Conservation (phyloP, 2,797 vertebrate species). For the Urocyon cinereoargenteus region DNA sequence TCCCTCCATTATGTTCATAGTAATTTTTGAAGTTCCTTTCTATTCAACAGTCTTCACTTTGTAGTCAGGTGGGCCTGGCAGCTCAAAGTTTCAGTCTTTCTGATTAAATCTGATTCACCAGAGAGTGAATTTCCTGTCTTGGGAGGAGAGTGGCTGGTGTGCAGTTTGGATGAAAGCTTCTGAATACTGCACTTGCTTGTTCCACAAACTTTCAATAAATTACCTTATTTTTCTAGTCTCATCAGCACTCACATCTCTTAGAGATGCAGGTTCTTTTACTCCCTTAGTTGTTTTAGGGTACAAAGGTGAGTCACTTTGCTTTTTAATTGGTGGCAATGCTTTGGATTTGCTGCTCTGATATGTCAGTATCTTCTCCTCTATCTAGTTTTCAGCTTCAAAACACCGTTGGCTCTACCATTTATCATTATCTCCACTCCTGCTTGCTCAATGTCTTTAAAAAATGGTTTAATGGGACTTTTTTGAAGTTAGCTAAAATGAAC, state of each 20-base stretch:
- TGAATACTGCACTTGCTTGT: not conserved
- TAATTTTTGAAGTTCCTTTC: not conserved
- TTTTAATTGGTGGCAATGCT: not conserved
- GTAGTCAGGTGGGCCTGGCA: not conserved
- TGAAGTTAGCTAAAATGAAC: not conserved
- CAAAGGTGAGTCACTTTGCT: not conserved
- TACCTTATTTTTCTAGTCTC: not conserved
- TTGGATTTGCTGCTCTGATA: not conserved
- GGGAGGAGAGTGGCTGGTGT: not conserved
- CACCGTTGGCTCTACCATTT: not conserved
- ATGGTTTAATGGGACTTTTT: not conserved
- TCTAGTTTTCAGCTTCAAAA: not conserved
- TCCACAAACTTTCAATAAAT: not conserved
- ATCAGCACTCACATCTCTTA: not conserved
- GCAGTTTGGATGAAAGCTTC: not conserved
- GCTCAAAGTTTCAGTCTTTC: not conserved
- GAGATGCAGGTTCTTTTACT: not conserved
- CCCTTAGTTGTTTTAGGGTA: not conserved
- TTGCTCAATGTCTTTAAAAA: not conserved
- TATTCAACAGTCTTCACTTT: not conserved
- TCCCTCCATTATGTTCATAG: not conserved
- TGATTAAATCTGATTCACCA: not conserved
- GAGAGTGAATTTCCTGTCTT: not conserved
- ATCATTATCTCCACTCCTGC: not conserved
- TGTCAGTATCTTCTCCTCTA: not conserved